A percentile compares a stretch with the other conserved stretches of the same genome.
phyloP scores from a whole-genome alignment of 2,888 invertebrate species.

The Polyommatus icarus region DNA sequence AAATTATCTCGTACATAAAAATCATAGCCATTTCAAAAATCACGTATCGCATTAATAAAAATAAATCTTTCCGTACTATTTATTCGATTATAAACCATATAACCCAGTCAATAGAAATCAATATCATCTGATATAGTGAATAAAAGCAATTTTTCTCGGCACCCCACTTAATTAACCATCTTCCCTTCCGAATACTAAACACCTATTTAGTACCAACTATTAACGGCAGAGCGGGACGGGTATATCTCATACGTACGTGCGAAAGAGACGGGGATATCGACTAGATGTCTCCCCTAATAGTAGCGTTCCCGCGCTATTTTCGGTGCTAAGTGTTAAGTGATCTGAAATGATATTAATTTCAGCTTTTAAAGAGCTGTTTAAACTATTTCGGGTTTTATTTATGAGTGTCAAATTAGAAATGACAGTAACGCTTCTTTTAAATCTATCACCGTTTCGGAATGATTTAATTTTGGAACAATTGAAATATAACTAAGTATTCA shows the following conservation, averaged over 20 bases:
- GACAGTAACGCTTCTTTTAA: not conserved
- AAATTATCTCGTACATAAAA: conserved; percentile 17
- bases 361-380: conserved; percentile 2
- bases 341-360: conserved; percentile 52
- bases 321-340: conserved; percentile 66
- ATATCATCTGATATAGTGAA: conserved; percentile 29
- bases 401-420: conserved; percentile 17
- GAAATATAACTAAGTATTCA: not conserved
- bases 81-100: conserved; percentile 47
- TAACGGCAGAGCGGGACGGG: conserved; percentile 49
- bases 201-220: conserved; percentile 76
- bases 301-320: conserved; percentile 56
- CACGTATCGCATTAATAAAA: conserved; percentile 27
- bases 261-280: conserved; percentile 50
- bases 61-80: not conserved
- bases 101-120: conserved; percentile 34
- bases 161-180: conserved; percentile 75
- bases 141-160: conserved; percentile 63
- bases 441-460: not conserved
- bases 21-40: conserved; percentile 16
- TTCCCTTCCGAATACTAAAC: conserved; percentile 79
- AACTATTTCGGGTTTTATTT: conserved; percentile 15
- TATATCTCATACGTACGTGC: conserved; percentile 41
- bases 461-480: not conserved
- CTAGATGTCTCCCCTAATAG: conserved; percentile 59